Evolutionary conservation across 2,797 vertebrate genomes (phyloP).

Genomic region (Tiaroga cobitis): DNA sequence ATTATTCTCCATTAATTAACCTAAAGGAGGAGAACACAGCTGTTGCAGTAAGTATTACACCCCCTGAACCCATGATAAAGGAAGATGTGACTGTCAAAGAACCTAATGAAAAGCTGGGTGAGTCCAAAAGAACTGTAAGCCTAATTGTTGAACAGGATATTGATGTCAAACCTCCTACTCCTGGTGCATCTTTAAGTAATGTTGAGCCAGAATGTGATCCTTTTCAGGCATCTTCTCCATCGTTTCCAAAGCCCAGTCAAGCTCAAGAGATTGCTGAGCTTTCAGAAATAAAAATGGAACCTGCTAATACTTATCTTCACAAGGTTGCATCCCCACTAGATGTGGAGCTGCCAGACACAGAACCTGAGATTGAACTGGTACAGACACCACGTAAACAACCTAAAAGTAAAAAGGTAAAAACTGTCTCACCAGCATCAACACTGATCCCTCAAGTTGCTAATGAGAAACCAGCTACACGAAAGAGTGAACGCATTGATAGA

Average conservation of each 20-base stretch:
- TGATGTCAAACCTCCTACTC: constrained; percentile 85
- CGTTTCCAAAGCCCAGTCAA: constrained; percentile 73
- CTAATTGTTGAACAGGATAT: constrained; percentile 70
- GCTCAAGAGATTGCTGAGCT: constrained; percentile 74
- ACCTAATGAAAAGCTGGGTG: constrained; percentile 70
- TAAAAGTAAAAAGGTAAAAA: constrained; percentile 91
- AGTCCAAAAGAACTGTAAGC: constrained; percentile 68
- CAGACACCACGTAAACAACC: constrained; percentile 85
- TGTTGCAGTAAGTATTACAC: constrained; percentile 63
- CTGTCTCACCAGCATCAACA: constrained; percentile 72
- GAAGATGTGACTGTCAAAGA: constrained; percentile 63
- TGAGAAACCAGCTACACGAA: constrained; percentile 91
- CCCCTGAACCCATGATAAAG: constrained; percentile 67
- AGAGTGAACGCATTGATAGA: constrained; percentile 94
- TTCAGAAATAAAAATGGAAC: constrained; percentile 68
- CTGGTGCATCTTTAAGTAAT: constrained; percentile 75
- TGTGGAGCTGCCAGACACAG: constrained; percentile 75
- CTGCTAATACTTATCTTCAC: constrained; percentile 63
- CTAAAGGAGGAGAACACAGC: constrained; percentile 69
- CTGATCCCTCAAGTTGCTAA: constrained; percentile 69
- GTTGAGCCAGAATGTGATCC: constrained; percentile 74
- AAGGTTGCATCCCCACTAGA: constrained; percentile 79
- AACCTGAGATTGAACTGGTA: constrained; percentile 80
- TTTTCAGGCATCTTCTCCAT: constrained; percentile 64
- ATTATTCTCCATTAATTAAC: constrained; percentile 63